Base-by-base conservation (phyloP, 2,113 vertebrate genomes). In the Pteropus alecto region DNA sequence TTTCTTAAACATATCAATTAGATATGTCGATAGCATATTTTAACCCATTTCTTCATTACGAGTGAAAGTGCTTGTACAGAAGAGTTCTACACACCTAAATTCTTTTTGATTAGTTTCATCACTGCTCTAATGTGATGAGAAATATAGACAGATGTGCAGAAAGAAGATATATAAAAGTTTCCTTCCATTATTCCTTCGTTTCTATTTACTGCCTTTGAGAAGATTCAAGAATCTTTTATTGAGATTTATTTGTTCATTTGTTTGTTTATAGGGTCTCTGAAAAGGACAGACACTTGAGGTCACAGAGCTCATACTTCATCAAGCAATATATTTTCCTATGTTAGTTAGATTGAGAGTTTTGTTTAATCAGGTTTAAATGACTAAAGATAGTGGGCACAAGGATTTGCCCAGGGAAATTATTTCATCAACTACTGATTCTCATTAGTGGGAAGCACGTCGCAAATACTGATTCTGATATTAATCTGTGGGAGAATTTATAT, bases 1-100 rank as follows among this genome's bases (percentile, higher is more conserved):
- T 73, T n/a, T 58, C 61, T 54, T 97, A 97, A 97, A 74, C 81
- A 83, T 24, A 87, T 96, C 60, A 86, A n/a, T 95, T 97, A 96
- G 10, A 7, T 35, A 97, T 19, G 6, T 85, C 93, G 89, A 88
- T 71, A 98, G 93, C 24, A 93, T 12, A 14, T 93, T 96, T 96
- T 82, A 92, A 84, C 79, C 65, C 26, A 77, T 97, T 97, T 97
- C 88, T 74, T 54, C 95, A 28, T 96, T 68, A 74, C 73, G 13
- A 70, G 18, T 78, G 16, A 35, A 95, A 96, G 1, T 6, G 0
- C 28, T 76, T 78, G 30, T 7, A 90, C 92, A 93, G 15, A 97
- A 77, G 21, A 95, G 92, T 94, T 96, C 3, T 76, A 86, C 95
- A 82, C 10, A 79, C 0, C n/a, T 67, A 24, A 94, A 94, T 58